phyloP scores from a whole-genome alignment of 2,888 invertebrate species.

The Troides helena region DNA sequence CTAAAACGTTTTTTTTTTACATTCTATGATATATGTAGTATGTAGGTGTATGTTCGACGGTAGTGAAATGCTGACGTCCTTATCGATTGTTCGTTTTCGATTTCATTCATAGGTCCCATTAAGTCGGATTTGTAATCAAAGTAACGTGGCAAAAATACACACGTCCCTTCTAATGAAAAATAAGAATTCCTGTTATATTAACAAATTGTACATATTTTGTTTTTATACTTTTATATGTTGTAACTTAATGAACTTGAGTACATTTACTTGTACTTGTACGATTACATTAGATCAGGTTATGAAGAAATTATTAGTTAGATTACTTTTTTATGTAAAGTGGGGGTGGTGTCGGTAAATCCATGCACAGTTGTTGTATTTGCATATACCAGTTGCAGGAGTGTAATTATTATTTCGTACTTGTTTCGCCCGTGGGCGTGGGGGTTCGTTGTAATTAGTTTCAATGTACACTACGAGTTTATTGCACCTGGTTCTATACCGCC shows the following conservation, averaged over 20 bases:
- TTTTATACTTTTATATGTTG: too few relatives aligned
- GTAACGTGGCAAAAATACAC: too few relatives aligned
- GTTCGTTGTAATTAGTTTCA: conserved; percentile 26
- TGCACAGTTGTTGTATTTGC: conserved; percentile 1
- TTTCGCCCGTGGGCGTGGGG: conserved; percentile 15
- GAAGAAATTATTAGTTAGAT: too few relatives aligned
- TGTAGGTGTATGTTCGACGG: not conserved
- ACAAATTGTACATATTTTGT: too few relatives aligned
- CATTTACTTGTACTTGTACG: too few relatives aligned
- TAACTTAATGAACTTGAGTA: too few relatives aligned
- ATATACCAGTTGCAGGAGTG: conserved; percentile 12
- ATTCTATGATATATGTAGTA: not conserved
- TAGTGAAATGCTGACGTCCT: not conserved
- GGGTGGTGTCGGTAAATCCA: too few relatives aligned
- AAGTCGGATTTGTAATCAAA: not conserved
- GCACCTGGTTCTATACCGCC: conserved; percentile 13
- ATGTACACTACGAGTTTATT: conserved; percentile 22
- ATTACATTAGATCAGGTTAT: too few relatives aligned
- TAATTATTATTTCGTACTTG: conserved; percentile 20
- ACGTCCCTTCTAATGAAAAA: too few relatives aligned
- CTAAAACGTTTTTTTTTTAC: not conserved
- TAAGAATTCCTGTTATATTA: too few relatives aligned
- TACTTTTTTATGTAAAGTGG: too few relatives aligned
- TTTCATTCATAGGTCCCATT: not conserved
- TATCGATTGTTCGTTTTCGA: not conserved